Percentiles rank a stretch among this genome's conserved stretches.
phyloP scores from a whole-genome alignment of 1,140 invertebrate genomes.

The Camponotus pennsylvanicus region DNA sequence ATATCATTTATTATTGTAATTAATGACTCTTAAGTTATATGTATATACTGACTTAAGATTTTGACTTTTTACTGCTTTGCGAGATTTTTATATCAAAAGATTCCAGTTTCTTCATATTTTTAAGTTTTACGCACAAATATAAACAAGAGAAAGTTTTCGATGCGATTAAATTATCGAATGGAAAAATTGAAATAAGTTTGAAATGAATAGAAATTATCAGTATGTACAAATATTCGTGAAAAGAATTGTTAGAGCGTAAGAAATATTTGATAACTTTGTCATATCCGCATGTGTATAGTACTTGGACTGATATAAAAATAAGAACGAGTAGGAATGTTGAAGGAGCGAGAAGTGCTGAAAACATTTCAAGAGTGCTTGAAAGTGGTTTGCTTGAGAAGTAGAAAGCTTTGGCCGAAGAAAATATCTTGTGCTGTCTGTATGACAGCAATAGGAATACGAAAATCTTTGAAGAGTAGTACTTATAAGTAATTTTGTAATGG shows the following conservation, averaged over 20 bases:
- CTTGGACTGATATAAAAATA: slow-evolving; percentile 22
- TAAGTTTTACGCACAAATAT: neutral
- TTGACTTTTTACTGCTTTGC: neutral
- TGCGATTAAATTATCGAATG: neutral
- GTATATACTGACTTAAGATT: too few species aligned
- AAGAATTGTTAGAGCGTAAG: slow-evolving; percentile 12
- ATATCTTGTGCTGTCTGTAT: slow-evolving; percentile 11
- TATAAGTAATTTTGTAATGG: neutral
- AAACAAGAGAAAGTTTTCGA: neutral
- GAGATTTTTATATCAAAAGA: neutral
- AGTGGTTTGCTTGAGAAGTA: slow-evolving; percentile 48
- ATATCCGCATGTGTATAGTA: slow-evolving; percentile 11
- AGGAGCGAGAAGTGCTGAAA: slow-evolving; percentile 26
- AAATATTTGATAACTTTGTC: slow-evolving; percentile 44
- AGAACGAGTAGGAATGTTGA: neutral
- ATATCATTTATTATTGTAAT: too few species aligned
- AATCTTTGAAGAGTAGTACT: slow-evolving; percentile 10
- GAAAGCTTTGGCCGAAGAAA: slow-evolving; percentile 44
- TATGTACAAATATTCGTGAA: slow-evolving; percentile 2
- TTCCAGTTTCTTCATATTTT: neutral
- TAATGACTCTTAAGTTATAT: too few species aligned
- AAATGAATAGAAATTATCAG: neutral
- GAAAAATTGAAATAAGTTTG: slow-evolving; percentile 10
- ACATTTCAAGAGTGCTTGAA: slow-evolving; percentile 35
- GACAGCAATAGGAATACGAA: neutral